phyloP scores from a whole-genome alignment of 2,888 invertebrate species.

The Ennomos fuscantarius region DNA sequence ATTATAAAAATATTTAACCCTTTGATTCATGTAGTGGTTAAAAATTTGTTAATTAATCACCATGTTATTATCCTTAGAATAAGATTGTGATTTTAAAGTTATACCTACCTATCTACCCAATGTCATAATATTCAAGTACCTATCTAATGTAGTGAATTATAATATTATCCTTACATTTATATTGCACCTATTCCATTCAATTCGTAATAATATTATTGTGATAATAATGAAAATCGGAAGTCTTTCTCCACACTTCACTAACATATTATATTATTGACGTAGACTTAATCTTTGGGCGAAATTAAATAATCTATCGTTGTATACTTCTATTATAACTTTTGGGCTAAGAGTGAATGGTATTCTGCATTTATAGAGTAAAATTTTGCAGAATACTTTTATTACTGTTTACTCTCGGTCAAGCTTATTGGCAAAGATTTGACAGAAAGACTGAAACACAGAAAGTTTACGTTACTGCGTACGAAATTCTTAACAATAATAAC shows the following conservation, averaged over 20 bases:
- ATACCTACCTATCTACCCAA: slow-evolving; percentile 70
- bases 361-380: not conserved
- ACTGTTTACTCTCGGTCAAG: slow-evolving; percentile 10
- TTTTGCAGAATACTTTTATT: not conserved
- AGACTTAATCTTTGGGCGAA: slow-evolving; percentile 14
- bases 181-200: slow-evolving; percentile 25
- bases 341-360: slow-evolving; percentile 9
- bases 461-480: slow-evolving; percentile 21
- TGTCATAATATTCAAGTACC: slow-evolving; percentile 56
- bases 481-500: slow-evolving; percentile 3
- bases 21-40: slow-evolving; percentile 64
- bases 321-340: slow-evolving; percentile 11
- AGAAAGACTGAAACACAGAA: slow-evolving; percentile 30
- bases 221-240: slow-evolving; percentile 12
- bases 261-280: slow-evolving; percentile 1
- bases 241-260: not conserved
- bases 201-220: slow-evolving; percentile 5
- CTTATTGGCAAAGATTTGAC: slow-evolving; percentile 32
- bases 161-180: slow-evolving; percentile 16
- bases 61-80: slow-evolving; percentile 63
- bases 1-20: slow-evolving; percentile 61
- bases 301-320: slow-evolving; percentile 11
- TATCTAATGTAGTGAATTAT: slow-evolving; percentile 54
- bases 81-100: slow-evolving; percentile 72
- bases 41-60: slow-evolving; percentile 59